Conservation (phyloP, 2,113 vertebrate genomes). For the Osmerus eperlanus region DNA sequence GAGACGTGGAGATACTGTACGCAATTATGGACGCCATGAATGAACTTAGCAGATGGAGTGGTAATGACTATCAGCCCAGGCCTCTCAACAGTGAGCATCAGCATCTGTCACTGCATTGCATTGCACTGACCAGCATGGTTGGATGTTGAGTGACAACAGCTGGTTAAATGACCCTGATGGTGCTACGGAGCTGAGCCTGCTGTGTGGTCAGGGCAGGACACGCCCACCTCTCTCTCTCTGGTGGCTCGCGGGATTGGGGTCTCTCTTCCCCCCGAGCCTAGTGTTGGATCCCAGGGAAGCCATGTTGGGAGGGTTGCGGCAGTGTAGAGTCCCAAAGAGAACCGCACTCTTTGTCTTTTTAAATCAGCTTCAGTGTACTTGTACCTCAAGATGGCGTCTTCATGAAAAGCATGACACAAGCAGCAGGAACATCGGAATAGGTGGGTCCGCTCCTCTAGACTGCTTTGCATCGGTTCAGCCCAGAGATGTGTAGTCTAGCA, state of each 20-base stretch:
- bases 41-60: constrained; percentile 2
- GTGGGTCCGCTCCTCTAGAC: no score
- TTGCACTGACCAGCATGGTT: constrained; percentile 11
- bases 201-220: constrained; percentile 27
- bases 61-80: not conserved
- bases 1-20: not conserved
- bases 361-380: no score
- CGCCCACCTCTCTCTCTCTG: not conserved
- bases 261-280: constrained; percentile 32
- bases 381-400: no score
- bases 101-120: constrained; percentile 22
- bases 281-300: not conserved
- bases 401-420: no score
- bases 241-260: constrained; percentile 32
- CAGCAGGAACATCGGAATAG: no score
- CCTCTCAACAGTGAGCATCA: not conserved
- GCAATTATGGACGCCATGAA: not conserved
- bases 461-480: no score
- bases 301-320: no score
- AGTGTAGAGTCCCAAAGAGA: no score
- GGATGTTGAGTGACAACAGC: constrained; percentile 24
- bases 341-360: no score
- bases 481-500: no score
- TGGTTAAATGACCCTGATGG: not conserved
- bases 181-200: constrained; percentile 6